Evolutionary conservation across 92 coral and sea anemone species (phyloP).

Genomic region (Blastomussa wellsi): DNA sequence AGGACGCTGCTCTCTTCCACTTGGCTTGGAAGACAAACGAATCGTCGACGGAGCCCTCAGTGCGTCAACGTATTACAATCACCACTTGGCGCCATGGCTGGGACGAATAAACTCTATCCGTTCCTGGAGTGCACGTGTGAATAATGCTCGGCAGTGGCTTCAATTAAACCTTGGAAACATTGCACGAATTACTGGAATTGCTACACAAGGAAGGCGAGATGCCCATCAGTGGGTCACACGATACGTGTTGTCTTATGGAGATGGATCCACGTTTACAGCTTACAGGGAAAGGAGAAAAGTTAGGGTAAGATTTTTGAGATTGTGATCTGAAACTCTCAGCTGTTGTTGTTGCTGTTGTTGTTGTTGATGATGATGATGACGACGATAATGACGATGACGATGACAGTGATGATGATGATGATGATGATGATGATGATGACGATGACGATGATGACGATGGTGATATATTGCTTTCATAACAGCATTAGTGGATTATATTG

Average conservation of each 20-base stretch:
- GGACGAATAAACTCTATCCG: constrained; percentile 73
- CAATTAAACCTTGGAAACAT: constrained; percentile 67
- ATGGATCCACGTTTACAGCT: constrained; percentile 56
- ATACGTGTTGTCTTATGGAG: constrained; percentile 72
- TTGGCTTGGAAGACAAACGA: constrained; percentile 83
- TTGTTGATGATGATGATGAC: no score
- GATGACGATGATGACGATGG: no score
- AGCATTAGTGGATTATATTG: no score
- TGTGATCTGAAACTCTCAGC: background rate
- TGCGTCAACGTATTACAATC: constrained; percentile 77
- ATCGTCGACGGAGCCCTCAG: constrained; percentile 75
- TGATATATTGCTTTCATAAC: no score
- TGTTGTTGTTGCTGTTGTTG: background rate
- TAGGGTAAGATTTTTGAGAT: constrained; percentile 52
- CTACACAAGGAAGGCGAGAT: constrained; percentile 88
- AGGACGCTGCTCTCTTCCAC: constrained; percentile 69
- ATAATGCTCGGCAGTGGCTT: constrained; percentile 77
- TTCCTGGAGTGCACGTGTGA: constrained; percentile 76
- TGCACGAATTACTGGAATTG: constrained; percentile 73
- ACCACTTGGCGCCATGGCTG: constrained; percentile 63
- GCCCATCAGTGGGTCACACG: constrained; percentile 87
- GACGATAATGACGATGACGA: no score
- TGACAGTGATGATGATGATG: no score
- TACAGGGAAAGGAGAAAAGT: constrained; percentile 70
- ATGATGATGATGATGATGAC: no score